Percentiles rank a stretch among this genome's conserved stretches.
phyloP scores from a whole-genome alignment of 2,797 vertebrate genomes.

The Peromyscus melanophrys region DNA sequence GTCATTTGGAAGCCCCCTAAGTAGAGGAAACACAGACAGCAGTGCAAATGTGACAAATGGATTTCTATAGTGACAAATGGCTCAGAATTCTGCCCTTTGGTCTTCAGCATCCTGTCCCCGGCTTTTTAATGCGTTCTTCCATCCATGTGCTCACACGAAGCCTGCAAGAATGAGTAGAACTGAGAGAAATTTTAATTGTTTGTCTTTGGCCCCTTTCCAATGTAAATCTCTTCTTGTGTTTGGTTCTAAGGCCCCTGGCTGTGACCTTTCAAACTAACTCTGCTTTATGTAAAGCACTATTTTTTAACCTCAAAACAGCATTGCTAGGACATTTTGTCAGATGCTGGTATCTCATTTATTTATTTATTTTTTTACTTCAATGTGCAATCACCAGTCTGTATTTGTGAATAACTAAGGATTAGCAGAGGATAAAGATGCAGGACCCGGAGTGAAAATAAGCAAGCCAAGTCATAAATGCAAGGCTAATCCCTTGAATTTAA shows the following conservation, averaged over 20 bases:
- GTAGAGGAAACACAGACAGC: neutral
- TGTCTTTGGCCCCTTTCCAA: neutral
- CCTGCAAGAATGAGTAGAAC: neutral
- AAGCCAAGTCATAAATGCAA: conserved; percentile 62
- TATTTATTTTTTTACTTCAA: conserved; percentile 46
- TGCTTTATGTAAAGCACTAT: neutral
- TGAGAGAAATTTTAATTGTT: neutral
- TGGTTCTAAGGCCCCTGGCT: neutral
- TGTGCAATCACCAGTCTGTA: conserved; percentile 38
- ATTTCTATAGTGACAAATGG: neutral
- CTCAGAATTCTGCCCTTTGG: neutral
- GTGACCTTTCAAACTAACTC: conserved; percentile 34
- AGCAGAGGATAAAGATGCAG: conserved; percentile 69
- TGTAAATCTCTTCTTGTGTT: neutral
- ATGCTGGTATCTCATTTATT: conserved; percentile 41
- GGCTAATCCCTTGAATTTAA: conserved; percentile 78
- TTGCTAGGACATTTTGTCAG: neutral
- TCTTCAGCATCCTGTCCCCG: neutral
- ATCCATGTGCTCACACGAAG: neutral
- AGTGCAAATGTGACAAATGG: neutral
- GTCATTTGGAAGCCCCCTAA: neutral
- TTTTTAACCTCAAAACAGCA: conserved; percentile 50
- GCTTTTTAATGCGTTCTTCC: neutral
- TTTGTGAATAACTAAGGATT: conserved; percentile 73
- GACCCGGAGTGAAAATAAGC: conserved; percentile 67